Base-by-base conservation (phyloP, 2,797 vertebrate species). In the Miichthys miiuy region DNA sequence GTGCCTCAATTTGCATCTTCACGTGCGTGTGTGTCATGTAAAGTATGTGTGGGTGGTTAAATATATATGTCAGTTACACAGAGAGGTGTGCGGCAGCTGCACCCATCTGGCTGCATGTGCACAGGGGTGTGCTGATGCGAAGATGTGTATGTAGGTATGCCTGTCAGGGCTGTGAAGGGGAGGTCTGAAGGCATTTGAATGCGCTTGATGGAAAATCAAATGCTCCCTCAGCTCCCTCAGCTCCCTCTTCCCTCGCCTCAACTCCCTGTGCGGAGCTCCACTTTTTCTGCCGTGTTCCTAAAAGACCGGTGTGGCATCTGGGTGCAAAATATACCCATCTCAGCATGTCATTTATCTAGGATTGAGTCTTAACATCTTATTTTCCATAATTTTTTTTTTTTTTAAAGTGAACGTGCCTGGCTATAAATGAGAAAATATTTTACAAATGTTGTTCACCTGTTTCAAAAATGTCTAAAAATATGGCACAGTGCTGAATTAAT, bases 11-110 rank as follows among this genome's bases (percentile, higher is more conserved):
- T 83, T 87, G 82, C 86, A 80, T 87, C 68, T 64, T 13, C 34
- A 46, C 11, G 30, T 72, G 79, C 13, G 30, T 48, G 58, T 61
- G 47, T 80, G 78, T 82, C 81, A 81, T 65, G 75, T 84, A 75
- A 82, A 81, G 80, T 71, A 46, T 1, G 71, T 65, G 82, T 79
- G 87, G 80, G 84, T 81, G 87, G 88, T 90, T 91, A 90, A 92
- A 92, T 91, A 92, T 90, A 90, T 86, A 88, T 92, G 87, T 88
- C 85, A 83, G 80, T 68, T 27, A 90, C 60, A 74, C 80, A 50
- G 68, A 54, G 82, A 87, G 82, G 89, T 87, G 86, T 83, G 85
- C 81, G 56, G 85, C 91, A 87, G 89, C 84, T 87, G 85, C 86
- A 82, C 72, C 42, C 83, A 64, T 87, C 88, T 87, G 89, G 81